A percentile compares a stretch with the other conserved stretches of the same genome.
Conservation (phyloP, 1,140 invertebrate species). For the Drosophila tsacasi region DNA sequence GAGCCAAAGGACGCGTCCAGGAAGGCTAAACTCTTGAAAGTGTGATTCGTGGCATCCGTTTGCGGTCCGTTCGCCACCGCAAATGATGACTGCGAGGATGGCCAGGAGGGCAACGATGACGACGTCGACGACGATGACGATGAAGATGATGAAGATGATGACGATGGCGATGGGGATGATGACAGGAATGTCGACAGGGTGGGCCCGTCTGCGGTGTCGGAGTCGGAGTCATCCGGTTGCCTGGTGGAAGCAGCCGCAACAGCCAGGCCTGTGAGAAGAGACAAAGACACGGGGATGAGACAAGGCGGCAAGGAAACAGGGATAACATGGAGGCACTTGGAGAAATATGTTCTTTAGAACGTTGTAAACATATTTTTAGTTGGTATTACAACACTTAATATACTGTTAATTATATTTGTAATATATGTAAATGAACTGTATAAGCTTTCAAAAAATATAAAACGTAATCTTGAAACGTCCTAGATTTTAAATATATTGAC, state of each 20-base stretch:
- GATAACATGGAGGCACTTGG: not conserved
- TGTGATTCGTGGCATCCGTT: conserved; percentile 79
- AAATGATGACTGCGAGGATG: conserved; percentile 40
- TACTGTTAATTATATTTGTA: not conserved
- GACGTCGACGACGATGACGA: conserved; percentile 3
- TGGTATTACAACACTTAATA: not conserved
- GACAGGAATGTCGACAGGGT: conserved; percentile 46
- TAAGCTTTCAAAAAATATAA: not conserved
- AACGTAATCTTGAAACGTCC: too few species aligned
- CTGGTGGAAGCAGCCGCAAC: conserved; percentile 44
- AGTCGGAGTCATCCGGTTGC: conserved; percentile 48
- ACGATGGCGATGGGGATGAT: conserved; percentile 27
- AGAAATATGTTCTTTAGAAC: not conserved
- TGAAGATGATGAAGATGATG: conserved; percentile 1
- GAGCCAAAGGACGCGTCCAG: conserved; percentile 49
- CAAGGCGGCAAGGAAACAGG: not conserved
- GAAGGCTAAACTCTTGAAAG: conserved; percentile 78
- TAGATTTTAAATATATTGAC: not conserved
- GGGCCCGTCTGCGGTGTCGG: conserved; percentile 40
- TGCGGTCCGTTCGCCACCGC: conserved; percentile 45
- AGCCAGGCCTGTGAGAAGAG: conserved; percentile 45
- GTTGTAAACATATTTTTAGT: not conserved
- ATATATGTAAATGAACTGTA: too few species aligned
- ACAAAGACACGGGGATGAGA: conserved; percentile 23
- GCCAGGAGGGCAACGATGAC: conserved; percentile 11